Percentiles rank a stretch among this genome's conserved stretches.
These are phyloP conservation scores for Syngnathus acus DNA, from an alignment of 2,797 vertebrate genomes.

Conservation along the genomic window DNA sequence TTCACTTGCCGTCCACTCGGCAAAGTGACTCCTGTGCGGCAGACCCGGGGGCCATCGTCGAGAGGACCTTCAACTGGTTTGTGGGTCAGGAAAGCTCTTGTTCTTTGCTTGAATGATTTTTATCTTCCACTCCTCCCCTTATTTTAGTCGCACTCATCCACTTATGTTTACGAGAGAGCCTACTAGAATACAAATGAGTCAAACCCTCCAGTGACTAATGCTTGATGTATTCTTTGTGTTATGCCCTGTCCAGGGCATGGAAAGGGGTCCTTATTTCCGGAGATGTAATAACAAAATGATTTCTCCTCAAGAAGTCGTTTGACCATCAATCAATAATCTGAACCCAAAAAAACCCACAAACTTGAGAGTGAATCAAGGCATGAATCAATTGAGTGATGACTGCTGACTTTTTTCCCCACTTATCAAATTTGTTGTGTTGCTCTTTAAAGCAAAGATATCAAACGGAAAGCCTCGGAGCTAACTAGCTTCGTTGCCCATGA, in stretches of 20 bases:
- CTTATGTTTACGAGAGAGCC: conserved; percentile 1
- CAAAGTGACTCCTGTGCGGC: background rate
- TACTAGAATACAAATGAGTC: conserved; percentile 9
- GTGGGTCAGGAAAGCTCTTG: conserved; percentile 1
- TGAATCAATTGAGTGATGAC: too few species aligned
- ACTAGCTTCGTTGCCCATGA: too few species aligned
- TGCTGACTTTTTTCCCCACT: too few species aligned
- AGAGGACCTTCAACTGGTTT: background rate
- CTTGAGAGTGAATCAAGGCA: too few species aligned
- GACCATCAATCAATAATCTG: background rate
- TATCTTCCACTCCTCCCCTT: background rate
- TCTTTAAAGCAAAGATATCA: too few species aligned
- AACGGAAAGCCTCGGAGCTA: too few species aligned
- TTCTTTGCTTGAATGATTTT: conserved; percentile 5
- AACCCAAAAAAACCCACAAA: too few species aligned
- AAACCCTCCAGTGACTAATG: conserved; percentile 1
- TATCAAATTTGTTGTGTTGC: too few species aligned
- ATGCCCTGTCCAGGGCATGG: background rate
- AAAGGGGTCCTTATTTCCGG: background rate
- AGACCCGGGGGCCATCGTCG: background rate
- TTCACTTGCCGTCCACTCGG: background rate
- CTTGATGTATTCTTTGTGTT: background rate
- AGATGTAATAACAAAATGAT: background rate
- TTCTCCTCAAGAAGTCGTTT: background rate
- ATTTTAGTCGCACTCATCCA: background rate